phyloP scores from a whole-genome alignment of 53 echinoderm and acorn worm genomes.

The Hippasteria phrygiana region DNA sequence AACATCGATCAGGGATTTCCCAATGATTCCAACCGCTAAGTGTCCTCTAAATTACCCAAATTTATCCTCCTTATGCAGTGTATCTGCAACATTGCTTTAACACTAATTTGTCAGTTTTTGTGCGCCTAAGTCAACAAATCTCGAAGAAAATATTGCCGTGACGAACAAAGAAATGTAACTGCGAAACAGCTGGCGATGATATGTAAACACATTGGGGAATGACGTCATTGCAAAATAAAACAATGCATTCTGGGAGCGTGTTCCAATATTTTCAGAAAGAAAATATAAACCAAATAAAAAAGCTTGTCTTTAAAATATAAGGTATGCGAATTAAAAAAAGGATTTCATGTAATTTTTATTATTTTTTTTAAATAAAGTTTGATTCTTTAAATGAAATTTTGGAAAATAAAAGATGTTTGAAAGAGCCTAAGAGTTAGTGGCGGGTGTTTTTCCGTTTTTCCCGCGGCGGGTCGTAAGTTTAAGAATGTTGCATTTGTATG shows the following conservation, averaged over 20 bases:
- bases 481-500: too few relatives aligned
- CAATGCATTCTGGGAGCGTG: slow-evolving; percentile 2
- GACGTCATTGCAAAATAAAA: slow-evolving; percentile 50
- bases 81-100: slow-evolving; percentile 21
- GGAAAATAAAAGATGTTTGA: too few relatives aligned
- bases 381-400: too few relatives aligned
- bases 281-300: background rate
- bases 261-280: background rate
- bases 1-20: slow-evolving; percentile 7
- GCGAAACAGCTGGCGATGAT: slow-evolving; percentile 37
- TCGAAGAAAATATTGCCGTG: background rate
- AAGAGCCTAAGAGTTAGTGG: background rate
- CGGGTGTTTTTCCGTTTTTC: too few relatives aligned
- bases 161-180: slow-evolving; percentile 54
- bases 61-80: background rate
- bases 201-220: slow-evolving; percentile 37
- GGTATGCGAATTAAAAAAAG: too few relatives aligned
- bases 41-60: slow-evolving; percentile 20
- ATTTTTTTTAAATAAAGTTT: too few relatives aligned
- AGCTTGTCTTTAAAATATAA: too few relatives aligned
- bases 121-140: background rate
- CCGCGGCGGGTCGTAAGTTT: too few relatives aligned
- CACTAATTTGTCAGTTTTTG: background rate
- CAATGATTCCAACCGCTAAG: slow-evolving; percentile 21
- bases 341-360: too few relatives aligned